These are phyloP conservation scores for Drosophila ezoana DNA, from an alignment of 2,888 invertebrate species.

Conservation along the genomic window DNA sequence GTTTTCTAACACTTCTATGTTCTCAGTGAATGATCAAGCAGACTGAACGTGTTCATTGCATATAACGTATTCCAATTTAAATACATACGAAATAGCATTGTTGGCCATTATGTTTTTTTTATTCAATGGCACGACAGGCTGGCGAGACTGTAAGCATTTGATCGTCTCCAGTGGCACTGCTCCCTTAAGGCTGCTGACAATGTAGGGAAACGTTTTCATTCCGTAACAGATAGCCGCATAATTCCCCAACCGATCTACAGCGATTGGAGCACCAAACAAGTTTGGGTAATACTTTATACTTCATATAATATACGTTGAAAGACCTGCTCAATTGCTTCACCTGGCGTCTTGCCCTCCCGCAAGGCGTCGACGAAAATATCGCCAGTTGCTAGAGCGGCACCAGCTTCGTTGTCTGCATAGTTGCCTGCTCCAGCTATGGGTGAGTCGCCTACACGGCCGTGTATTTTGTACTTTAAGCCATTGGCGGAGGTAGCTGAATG, in stretches of 20 bases:
- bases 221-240: conserved; percentile 95
- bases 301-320: conserved; percentile 91
- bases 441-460: conserved; percentile 87
- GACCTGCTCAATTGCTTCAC: conserved; percentile 90
- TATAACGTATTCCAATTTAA: background rate
- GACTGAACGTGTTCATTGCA: background rate
- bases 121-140: background rate
- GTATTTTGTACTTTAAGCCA: conserved; percentile 96
- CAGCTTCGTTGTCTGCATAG: conserved; percentile 95
- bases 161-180: background rate
- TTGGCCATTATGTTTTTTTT: background rate
- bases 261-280: conserved; percentile 94
- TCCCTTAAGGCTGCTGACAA: no score
- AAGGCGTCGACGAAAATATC: conserved; percentile 98
- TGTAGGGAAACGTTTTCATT: conserved; percentile 77
- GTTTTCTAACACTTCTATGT: background rate
- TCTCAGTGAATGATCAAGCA: background rate
- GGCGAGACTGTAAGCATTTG: no score
- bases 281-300: conserved; percentile 90
- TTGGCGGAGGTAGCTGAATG: conserved; percentile 98
- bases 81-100: background rate
- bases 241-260: conserved; percentile 89
- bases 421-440: conserved; percentile 96
- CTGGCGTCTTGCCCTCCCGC: conserved; percentile 91
- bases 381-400: conserved; percentile 94